Evolutionary conservation across 2,888 invertebrate genomes (phyloP).

Genomic region (Peribatodes rhomboidaria): DNA sequence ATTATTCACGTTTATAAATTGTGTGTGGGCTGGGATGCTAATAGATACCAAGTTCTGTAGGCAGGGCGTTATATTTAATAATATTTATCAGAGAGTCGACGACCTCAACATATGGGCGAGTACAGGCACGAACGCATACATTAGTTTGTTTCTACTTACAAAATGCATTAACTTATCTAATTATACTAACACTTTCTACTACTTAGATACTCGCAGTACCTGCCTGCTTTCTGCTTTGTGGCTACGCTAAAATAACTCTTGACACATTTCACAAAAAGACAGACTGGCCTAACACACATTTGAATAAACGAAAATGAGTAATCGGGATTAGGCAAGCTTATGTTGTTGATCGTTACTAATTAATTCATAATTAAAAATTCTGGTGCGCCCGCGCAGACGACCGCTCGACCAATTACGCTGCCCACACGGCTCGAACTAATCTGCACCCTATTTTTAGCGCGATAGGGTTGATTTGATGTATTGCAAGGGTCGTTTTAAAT

Average conservation of each 20-base stretch:
- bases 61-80: conserved; percentile 63
- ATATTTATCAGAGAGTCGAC: conserved; percentile 77
- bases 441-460: conserved; percentile 64
- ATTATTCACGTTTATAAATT: conserved; percentile 38
- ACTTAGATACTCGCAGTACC: background rate
- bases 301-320: conserved; percentile 61
- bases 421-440: conserved; percentile 64
- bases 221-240: background rate
- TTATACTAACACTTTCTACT: conserved; percentile 11
- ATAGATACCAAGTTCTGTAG: conserved; percentile 53
- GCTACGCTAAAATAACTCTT: conserved; percentile 7
- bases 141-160: conserved; percentile 29
- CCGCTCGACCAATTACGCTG: conserved; percentile 79
- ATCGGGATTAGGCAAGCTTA: conserved; percentile 77
- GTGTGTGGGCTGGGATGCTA: conserved; percentile 50
- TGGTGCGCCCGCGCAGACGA: conserved; percentile 81
- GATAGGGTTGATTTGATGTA: conserved; percentile 66
- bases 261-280: background rate
- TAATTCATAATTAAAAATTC: conserved; percentile 87
- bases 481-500: conserved; percentile 67
- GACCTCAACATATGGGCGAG: conserved; percentile 72
- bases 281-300: conserved; percentile 41
- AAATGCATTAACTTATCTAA: conserved; percentile 29
- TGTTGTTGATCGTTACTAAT: conserved; percentile 83
- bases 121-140: conserved; percentile 54